Base-by-base conservation (phyloP, 2,113 vertebrate species). In the Pongo pygmaeus region DNA sequence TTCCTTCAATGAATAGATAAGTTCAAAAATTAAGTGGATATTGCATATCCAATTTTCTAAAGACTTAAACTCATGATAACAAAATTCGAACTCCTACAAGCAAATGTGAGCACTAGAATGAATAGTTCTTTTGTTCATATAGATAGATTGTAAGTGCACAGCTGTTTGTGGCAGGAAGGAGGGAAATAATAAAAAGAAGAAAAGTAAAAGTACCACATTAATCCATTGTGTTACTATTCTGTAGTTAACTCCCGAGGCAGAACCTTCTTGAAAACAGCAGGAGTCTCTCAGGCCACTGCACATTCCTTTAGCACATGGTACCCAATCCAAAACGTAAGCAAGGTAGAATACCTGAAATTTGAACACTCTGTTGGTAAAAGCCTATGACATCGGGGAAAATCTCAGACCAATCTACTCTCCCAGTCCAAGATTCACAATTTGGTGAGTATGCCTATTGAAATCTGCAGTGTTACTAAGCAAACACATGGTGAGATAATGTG, bases 21-120 rank as follows among this genome's bases (percentile, higher is more conserved):
- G 35, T 16, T 70, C 17, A 64, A 88, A 93, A 91, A 27, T 46
- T 69, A 89, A 67, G 83, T 59, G 40, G 3, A 18, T 83, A 77
- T 25, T 61, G 77, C 59, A 67, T 84, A 81, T 32, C 7, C 32
- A 25, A 57, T 86, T 94, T 69, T 55, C 16, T 52, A 55, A 22
- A 35, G 18, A n/a, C 13, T 83, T 84, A 57, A 84, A 86, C 46
- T 67, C 12, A 43, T 43, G 23, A 25, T 55, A 43, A 55, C 7
- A 64, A 95, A 59, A 50, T 64, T 79, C 30, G 77, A 23, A n/a
- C 23, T 64, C 84, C 72, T 69, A 75, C 32, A 89, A 46, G 80
- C 3, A 79, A 59, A 16, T 87, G 32, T 67, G 38, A 93, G 5
- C 64, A 84, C 61, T 67, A 80, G 35, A 90, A 69, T 81, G 20